Percentiles rank a stretch among this genome's conserved stretches.
Evolutionary conservation across 2,797 vertebrate species (phyloP).

Genomic region (Garrulus glandarius): DNA sequence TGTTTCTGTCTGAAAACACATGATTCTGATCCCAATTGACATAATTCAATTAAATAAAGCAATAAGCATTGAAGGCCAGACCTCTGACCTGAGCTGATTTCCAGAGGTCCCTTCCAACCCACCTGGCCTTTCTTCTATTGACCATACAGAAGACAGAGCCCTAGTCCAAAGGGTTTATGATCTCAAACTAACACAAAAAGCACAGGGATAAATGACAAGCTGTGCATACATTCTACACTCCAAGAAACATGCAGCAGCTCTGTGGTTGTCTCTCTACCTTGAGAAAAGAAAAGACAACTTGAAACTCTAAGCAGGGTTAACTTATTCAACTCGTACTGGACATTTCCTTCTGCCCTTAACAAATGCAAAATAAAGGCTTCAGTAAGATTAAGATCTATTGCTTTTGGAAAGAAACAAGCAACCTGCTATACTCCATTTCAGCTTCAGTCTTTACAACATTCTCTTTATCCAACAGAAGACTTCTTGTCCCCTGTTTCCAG

Average conservation of each 20-base stretch:
- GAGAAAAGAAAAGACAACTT: background rate
- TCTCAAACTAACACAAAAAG: background rate
- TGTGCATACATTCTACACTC: background rate
- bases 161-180: background rate
- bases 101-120: background rate
- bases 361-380: background rate
- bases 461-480: background rate
- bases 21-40: background rate
- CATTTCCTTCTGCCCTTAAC: background rate
- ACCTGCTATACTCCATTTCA: background rate
- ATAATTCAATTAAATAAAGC: background rate
- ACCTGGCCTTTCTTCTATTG: background rate
- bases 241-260: background rate
- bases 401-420: background rate
- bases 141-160: background rate
- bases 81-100: background rate
- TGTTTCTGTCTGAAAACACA: background rate
- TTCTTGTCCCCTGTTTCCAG: background rate
- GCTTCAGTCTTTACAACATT: background rate
- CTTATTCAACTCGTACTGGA: background rate
- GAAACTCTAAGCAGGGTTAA: background rate
- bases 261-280: background rate
- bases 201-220: background rate
- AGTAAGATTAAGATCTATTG: background rate
- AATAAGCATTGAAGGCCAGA: background rate